Conservation (phyloP, 2,888 invertebrate genomes). For the Drosophila prostipennis region DNA sequence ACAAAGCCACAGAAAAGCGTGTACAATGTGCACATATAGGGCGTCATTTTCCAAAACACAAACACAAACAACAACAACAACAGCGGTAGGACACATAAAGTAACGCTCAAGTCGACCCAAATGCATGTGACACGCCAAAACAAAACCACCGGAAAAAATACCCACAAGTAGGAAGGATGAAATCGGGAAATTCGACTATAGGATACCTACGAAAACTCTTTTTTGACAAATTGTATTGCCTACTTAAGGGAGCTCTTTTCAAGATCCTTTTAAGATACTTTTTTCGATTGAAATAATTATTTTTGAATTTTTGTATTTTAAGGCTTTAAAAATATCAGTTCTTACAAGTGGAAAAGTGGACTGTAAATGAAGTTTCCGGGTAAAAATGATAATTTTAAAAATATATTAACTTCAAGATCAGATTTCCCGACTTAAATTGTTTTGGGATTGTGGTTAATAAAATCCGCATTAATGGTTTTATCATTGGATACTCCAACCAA, state of each 20-base stretch:
- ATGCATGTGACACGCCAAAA: slow-evolving; percentile 76
- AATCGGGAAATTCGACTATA: neutral
- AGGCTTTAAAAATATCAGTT: too few relatives aligned
- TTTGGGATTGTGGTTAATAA: too few relatives aligned
- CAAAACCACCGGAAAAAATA: slow-evolving; percentile 31
- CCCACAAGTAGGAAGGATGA: slow-evolving; percentile 10
- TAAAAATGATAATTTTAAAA: too few relatives aligned
- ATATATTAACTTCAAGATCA: too few relatives aligned
- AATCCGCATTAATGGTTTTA: too few relatives aligned
- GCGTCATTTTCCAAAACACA: slow-evolving; percentile 58
- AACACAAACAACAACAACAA: slow-evolving; percentile 47
- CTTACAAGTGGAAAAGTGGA: too few relatives aligned
- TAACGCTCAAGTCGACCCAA: slow-evolving; percentile 70
- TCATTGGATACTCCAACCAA: too few relatives aligned
- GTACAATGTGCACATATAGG: slow-evolving; percentile 69
- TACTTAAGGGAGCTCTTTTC: neutral
- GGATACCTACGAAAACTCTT: neutral
- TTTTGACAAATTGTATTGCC: neutral
- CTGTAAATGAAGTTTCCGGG: too few relatives aligned
- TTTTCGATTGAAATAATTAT: too few relatives aligned
- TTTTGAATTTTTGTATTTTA: too few relatives aligned
- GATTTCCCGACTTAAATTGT: too few relatives aligned
- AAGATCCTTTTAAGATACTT: too few relatives aligned
- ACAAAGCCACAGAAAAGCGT: slow-evolving; percentile 66
- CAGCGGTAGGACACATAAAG: slow-evolving; percentile 54